Percentiles rank a stretch among this genome's conserved stretches.
Conservation (phyloP, 2,888 invertebrate species). For the Hemaris fuciformis region DNA sequence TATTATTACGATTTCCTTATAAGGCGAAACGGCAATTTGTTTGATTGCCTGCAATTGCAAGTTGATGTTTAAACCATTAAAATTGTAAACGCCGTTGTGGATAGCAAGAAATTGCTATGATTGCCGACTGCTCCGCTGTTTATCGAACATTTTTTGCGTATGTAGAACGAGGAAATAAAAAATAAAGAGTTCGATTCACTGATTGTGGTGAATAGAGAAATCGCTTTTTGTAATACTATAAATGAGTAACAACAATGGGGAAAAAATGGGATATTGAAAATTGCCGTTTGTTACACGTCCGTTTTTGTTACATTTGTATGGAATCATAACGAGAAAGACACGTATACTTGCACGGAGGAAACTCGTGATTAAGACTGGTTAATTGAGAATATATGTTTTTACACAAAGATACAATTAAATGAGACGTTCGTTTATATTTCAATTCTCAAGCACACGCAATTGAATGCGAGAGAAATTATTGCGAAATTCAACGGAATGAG, state of each 20-base stretch:
- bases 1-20: conserved; percentile 72
- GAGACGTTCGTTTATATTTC: not conserved
- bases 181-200: conserved; percentile 54
- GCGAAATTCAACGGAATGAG: not conserved
- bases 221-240: conserved; percentile 17
- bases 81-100: conserved; percentile 57
- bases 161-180: conserved; percentile 33
- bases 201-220: conserved; percentile 48
- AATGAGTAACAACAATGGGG: conserved; percentile 21
- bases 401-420: not conserved
- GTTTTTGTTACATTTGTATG: conserved; percentile 16
- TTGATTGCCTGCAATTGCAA: conserved; percentile 70
- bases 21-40: conserved; percentile 70
- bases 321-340: conserved; percentile 6
- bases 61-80: conserved; percentile 71
- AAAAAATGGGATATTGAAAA: conserved; percentile 28
- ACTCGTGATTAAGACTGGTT: not conserved
- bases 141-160: conserved; percentile 42
- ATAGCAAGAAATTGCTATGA: conserved; percentile 65
- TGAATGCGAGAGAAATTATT: not conserved
- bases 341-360: not conserved
- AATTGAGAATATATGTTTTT: not conserved
- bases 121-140: conserved; percentile 43
- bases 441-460: too few relatives aligned
- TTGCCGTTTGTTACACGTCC: conserved; percentile 21